Base-by-base conservation (phyloP, 2,113 vertebrate species). In the Corythoichthys intestinalis region DNA sequence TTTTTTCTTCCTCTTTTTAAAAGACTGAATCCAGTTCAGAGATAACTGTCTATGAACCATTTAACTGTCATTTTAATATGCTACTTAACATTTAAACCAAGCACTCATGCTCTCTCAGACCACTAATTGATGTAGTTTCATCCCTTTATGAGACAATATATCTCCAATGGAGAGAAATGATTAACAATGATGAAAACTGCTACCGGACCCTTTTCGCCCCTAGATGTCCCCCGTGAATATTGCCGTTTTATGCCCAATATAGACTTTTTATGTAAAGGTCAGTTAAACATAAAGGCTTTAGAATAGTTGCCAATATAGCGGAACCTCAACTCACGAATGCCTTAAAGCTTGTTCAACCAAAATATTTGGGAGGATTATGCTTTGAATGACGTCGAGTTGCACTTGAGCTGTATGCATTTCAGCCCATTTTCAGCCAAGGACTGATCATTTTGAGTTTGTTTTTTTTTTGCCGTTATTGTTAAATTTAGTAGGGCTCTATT, bases 11-110 rank as follows among this genome's bases (percentile, higher is more conserved):
- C 17, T 80, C 66, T 48, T 71, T 77, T 72, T 58, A 84, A 84
- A 81, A 69, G 72, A 87, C 88, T 86, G 85, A 82, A 88, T 85
- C 73, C 68, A 77, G 76, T 79, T 90, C 85, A 79, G 78, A 90
- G 89, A 94, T 94, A 92, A 93, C 90, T 90, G 87, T 88, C 91
- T 93, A 91, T 92, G 91, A 94, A 92, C 92, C 93, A 92, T 93
- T 93, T 93, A 93, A 92, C 91, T 94, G 94, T 94, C 93, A 94
- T 94, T 94, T 97, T 95, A 94, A 95, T 95, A 91, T 92, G 91
- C 90, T 93, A 93, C 92, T 94, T 95, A 96, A 94, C 94, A 94
- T 94, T 93, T 96, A 94, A 94, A 94, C 94, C 91, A 92, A 92
- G 91, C 91, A 91, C 79, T 85, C 90, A 87, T 93, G 90, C 88